Percentiles rank a stretch among this genome's conserved stretches.
These are phyloP conservation scores for Camponotus pennsylvanicus DNA, from an alignment of 1,140 invertebrate genomes.

Conservation along the genomic window DNA sequence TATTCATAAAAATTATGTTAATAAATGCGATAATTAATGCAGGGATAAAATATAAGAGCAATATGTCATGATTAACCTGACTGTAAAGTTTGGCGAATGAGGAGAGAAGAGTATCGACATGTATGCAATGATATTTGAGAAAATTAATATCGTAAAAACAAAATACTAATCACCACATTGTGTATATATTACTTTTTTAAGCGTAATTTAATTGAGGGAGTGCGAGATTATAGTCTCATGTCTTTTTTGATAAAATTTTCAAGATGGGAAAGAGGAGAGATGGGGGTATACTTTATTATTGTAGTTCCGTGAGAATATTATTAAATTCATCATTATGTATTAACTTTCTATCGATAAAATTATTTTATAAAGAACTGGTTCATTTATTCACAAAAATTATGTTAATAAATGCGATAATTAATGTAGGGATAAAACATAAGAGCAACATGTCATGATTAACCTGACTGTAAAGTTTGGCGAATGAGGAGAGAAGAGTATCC, in stretches of 20 bases:
- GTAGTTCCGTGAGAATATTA: constrained; percentile 15
- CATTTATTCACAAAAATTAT: not conserved
- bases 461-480: not conserved
- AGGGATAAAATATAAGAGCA: not conserved
- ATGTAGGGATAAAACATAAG: not conserved
- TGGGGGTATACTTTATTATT: not conserved
- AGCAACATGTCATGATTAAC: not conserved
- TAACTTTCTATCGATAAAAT: not conserved
- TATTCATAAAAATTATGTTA: not conserved
- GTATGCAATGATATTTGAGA: no score
- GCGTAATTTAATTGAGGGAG: no score
- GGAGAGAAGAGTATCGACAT: not conserved
- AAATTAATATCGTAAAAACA: no score
- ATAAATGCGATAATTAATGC: not conserved
- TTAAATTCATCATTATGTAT: constrained; percentile 8
- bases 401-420: not conserved
- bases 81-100: not conserved
- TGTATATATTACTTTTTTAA: not conserved
- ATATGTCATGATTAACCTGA: not conserved
- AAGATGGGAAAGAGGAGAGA: no score
- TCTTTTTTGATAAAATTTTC: constrained; percentile 19
- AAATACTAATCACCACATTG: not conserved
- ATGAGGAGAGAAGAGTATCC: not conserved
- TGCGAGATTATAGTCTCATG: no score
- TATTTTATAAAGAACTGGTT: not conserved